These are phyloP conservation scores for Hyles euphorbiae DNA, from an alignment of 1,140 invertebrate species.

Conservation along the genomic window DNA sequence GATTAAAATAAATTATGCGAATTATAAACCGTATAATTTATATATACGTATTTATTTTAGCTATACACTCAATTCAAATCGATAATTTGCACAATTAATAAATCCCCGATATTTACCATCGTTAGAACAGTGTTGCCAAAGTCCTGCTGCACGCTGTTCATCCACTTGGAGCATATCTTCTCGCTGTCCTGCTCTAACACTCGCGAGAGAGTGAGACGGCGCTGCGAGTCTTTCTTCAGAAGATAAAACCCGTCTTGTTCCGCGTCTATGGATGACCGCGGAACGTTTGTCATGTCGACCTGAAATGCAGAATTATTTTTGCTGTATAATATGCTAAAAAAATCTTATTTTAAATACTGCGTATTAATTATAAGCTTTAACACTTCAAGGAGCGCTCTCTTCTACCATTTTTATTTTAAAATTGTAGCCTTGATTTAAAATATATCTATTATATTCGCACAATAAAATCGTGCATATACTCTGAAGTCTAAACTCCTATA, in stretches of 20 bases:
- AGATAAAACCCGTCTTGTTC: conserved; percentile 96
- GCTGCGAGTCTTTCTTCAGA: conserved; percentile 97
- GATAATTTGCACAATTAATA: no score
- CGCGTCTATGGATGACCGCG: conserved; percentile 69
- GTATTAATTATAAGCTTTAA: neutral
- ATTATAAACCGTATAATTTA: no score
- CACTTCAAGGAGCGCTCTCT: no score
- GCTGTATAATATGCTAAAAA: conserved; percentile 1
- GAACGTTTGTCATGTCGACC: conserved; percentile 65
- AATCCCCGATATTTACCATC: conserved; percentile 34
- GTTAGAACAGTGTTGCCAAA: conserved; percentile 81
- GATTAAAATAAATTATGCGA: no score
- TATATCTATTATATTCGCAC: no score
- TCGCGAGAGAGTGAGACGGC: conserved; percentile 91
- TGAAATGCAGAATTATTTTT: conserved; percentile 16
- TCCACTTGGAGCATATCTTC: conserved; percentile 91
- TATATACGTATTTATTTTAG: no score
- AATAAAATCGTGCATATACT: no score
- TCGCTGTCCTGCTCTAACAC: conserved; percentile 92
- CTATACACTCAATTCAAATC: no score
- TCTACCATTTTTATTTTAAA: no score
- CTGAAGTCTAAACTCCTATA: no score
- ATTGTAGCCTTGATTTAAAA: no score
- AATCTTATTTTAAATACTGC: neutral
- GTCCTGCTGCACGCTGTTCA: conserved; percentile 83